Base-by-base conservation (phyloP, 2,113 vertebrate species). In the Fregetta grallaria region DNA sequence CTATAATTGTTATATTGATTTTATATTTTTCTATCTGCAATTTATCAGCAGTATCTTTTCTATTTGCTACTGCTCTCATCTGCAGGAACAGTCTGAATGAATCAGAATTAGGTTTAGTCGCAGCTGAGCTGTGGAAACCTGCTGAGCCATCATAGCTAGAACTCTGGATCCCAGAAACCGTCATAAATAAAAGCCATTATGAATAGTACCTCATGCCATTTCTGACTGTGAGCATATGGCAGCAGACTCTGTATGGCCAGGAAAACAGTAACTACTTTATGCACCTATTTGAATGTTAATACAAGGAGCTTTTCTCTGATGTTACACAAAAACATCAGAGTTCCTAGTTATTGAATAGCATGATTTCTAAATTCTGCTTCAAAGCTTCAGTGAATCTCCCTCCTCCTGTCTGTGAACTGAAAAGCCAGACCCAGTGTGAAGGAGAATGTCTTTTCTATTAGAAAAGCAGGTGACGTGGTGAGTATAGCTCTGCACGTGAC, bases 131-230 rank as follows among this genome's bases (percentile, higher is more conserved):
- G 88, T 79, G 88, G 81, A 80, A 77, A 95, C 94, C 93, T 82
- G 94, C 94, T 96, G 93, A 82, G 96, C 68, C 91, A 96, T 90
- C 96, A 95, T 86, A 90, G 83, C 79, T 80, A 77, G 91, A 90
- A 91, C 65, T 34, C 83, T 78, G 92, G 94, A 95, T 94, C 80
- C 67, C 92, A 88, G 89, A 89, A 97, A 92, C 93, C 96, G 86
- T 95, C 93, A 97, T 97, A 96, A 98, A 97, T 98, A 96, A 96
- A 96, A 93, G 67, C 93, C 94, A 97, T 97, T 97, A 94, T 90
- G 93, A 95, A 82, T 96, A 97, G 96, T 93, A 94, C 42, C 92
- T 92, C 86, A 95, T 79, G 96, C 93, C 94, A 97, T 67, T 88
- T 88, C 92, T 96, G 96, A 78, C 94, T 94, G 86, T 53, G 88